These are phyloP conservation scores for Hormaphis cornu DNA, from an alignment of 1,140 invertebrate genomes.

Conservation along the genomic window DNA sequence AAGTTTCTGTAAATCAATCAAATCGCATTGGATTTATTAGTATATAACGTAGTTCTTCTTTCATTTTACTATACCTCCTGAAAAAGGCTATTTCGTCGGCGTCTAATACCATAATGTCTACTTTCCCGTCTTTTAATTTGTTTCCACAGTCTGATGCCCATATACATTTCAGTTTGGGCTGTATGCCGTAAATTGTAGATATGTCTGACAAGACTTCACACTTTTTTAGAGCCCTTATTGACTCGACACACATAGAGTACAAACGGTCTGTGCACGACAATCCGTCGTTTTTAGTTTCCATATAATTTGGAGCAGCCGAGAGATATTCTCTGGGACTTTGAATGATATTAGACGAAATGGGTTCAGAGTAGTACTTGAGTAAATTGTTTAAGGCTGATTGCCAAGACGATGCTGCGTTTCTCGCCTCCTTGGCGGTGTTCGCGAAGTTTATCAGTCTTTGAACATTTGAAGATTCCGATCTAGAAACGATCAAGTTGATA, in stretches of 20 bases:
- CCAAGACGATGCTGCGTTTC: neutral
- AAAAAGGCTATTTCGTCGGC: conserved; percentile 2
- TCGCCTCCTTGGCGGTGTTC: neutral
- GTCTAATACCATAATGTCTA: conserved; percentile 10
- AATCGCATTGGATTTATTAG: neutral
- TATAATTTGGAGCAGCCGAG: neutral
- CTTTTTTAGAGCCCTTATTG: neutral
- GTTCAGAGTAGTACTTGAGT: conserved; percentile 10
- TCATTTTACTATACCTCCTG: conserved; percentile 7
- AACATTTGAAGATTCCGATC: neutral
- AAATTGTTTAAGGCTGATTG: conserved; percentile 24
- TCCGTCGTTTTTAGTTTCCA: neutral
- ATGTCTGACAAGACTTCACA: conserved; percentile 16
- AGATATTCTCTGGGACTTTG: conserved; percentile 12
- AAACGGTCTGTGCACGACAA: neutral
- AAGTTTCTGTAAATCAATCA: neutral
- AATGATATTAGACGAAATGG: neutral
- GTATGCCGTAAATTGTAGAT: conserved; percentile 17
- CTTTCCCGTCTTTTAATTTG: neutral
- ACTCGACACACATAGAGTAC: conserved; percentile 7
- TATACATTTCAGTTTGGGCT: conserved; percentile 9
- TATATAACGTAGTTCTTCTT: no score
- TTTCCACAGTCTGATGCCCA: neutral
- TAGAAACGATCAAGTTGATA: neutral
- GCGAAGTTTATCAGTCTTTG: conserved; percentile 14